These are phyloP conservation scores for Pedicia rivosa DNA, from an alignment of 2,888 invertebrate genomes.

Conservation along the genomic window DNA sequence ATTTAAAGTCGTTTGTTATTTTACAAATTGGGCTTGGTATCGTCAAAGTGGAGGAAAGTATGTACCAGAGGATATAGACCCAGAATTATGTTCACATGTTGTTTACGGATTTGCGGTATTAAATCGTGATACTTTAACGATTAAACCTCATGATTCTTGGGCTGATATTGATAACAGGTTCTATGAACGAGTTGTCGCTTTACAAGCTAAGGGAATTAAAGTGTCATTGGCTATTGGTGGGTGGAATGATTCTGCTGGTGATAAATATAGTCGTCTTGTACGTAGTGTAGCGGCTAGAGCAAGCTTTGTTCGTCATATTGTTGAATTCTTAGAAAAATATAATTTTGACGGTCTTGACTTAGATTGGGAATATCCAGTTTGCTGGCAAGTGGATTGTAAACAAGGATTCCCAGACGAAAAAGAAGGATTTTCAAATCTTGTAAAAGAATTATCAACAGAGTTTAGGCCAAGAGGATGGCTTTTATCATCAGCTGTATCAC, in stretches of 20 bases:
- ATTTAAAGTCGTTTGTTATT: slow-evolving; percentile 78
- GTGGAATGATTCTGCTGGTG: slow-evolving; percentile 87
- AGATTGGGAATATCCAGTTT: slow-evolving; percentile 90
- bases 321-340: slow-evolving; percentile 62
- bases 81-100: slow-evolving; percentile 76
- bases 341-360: slow-evolving; percentile 83
- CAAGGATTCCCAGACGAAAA: slow-evolving; percentile 72
- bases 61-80: slow-evolving; percentile 66
- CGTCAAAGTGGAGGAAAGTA: slow-evolving; percentile 68
- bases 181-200: slow-evolving; percentile 67
- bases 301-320: slow-evolving; percentile 55
- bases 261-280: slow-evolving; percentile 73
- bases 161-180: slow-evolving; percentile 83
- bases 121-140: slow-evolving; percentile 52
- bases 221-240: slow-evolving; percentile 82
- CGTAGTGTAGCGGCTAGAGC: slow-evolving; percentile 52
- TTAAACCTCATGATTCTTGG: slow-evolving; percentile 79
- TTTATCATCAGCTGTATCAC: slow-evolving; percentile 72
- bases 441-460: slow-evolving; percentile 53
- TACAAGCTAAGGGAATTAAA: slow-evolving; percentile 57
- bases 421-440: slow-evolving; percentile 55
- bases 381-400: slow-evolving; percentile 78
- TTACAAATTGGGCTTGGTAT: slow-evolving; percentile 92
- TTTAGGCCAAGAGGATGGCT: slow-evolving; percentile 56
- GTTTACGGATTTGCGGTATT: slow-evolving; percentile 86